phyloP scores from a whole-genome alignment of 2,888 invertebrate genomes.

The Pemphredon lugubris region DNA sequence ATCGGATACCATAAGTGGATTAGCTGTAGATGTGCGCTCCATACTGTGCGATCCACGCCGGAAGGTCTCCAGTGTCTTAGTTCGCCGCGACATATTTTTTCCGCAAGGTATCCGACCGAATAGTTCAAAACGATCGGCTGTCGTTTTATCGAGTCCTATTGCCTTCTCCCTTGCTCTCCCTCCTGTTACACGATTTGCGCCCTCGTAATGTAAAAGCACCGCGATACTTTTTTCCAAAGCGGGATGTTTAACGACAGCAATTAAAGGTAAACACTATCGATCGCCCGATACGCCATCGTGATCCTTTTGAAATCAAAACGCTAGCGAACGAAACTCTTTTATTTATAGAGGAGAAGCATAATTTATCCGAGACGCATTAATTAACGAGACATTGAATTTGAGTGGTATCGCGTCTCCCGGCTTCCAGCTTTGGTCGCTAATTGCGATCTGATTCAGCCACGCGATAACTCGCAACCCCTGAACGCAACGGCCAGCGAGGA shows the following conservation, averaged over 20 bases:
- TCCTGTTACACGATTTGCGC: too few species aligned
- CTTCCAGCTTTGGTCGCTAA: conserved; percentile 64
- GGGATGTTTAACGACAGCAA: too few species aligned
- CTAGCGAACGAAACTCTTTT: too few species aligned
- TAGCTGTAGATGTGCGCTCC: conserved; percentile 69
- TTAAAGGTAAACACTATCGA: too few species aligned
- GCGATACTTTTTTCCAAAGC: too few species aligned
- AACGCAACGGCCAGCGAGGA: conserved; percentile 44
- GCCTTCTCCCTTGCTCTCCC: too few species aligned
- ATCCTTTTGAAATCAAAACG: not conserved
- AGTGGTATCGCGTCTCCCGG: conserved; percentile 64
- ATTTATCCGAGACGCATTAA: conserved; percentile 62
- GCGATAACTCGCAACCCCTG: conserved; percentile 68
- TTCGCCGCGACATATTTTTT: conserved; percentile 35
- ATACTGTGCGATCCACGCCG: conserved; percentile 54
- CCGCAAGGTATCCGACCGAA: conserved; percentile 7
- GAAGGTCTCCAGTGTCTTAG: conserved; percentile 49
- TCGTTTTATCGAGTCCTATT: too few species aligned
- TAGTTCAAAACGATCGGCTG: conserved; percentile 18
- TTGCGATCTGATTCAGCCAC: conserved; percentile 69
- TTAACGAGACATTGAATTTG: conserved; percentile 71
- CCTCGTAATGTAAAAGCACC: too few species aligned
- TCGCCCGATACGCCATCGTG: too few species aligned
- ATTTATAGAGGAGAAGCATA: conserved; percentile 30
- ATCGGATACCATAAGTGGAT: conserved; percentile 78